Evolutionary conservation across 1,140 invertebrate genomes (phyloP).

Genomic region (Drosophila pandora): DNA sequence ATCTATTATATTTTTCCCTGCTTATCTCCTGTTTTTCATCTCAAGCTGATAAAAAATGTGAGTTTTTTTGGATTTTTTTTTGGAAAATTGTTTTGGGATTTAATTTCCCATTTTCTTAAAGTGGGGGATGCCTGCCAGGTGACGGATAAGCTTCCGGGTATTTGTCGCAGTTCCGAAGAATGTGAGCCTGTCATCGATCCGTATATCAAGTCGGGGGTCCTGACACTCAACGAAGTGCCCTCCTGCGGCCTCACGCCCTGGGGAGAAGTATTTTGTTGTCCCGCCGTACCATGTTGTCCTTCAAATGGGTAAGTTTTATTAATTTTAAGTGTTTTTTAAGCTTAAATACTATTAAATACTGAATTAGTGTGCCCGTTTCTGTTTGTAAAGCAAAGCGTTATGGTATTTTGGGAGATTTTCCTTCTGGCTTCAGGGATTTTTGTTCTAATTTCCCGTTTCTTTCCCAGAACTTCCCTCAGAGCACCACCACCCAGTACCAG

Average conservation of each 20-base stretch:
- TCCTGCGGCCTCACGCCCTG: slow-evolving; percentile 51
- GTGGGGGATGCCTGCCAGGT: slow-evolving; percentile 50
- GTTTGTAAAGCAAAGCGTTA: no score
- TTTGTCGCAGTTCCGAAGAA: slow-evolving; percentile 32
- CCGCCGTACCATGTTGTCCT: slow-evolving; percentile 45
- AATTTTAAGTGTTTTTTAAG: no score
- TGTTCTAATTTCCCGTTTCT: background rate
- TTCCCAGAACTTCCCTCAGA: background rate
- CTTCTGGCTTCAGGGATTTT: no score
- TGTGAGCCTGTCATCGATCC: slow-evolving; percentile 50
- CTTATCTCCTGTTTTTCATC: background rate
- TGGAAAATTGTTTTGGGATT: background rate
- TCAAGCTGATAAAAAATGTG: background rate
- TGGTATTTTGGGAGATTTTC: no score
- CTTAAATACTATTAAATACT: no score
- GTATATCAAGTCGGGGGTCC: slow-evolving; percentile 42
- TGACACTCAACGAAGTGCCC: slow-evolving; percentile 43
- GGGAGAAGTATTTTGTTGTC: slow-evolving; percentile 76
- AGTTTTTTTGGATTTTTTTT: background rate
- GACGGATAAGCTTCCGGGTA: slow-evolving; percentile 31
- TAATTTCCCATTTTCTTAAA: slow-evolving; percentile 1
- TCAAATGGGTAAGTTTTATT: slow-evolving; percentile 14
- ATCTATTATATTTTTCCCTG: background rate
- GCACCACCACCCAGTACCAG: background rate
- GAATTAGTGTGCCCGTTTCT: no score